A percentile compares a stretch with the other conserved stretches of the same genome.
phyloP scores from a whole-genome alignment of 2,113 vertebrate species.

The Sinosuthora webbiana region DNA sequence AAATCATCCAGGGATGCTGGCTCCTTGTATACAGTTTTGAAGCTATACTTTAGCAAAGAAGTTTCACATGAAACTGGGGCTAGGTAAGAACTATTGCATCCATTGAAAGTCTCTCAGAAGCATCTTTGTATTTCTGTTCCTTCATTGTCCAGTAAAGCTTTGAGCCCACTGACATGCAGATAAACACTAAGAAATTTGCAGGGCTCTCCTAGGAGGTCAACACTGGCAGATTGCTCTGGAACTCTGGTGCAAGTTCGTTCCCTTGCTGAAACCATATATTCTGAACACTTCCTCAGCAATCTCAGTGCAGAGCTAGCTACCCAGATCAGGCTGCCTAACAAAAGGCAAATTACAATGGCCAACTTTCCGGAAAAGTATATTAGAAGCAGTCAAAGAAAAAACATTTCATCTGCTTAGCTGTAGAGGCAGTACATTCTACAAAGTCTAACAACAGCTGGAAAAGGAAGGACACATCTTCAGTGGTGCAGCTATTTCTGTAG shows the following conservation, averaged over 20 bases:
- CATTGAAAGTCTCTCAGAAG: not conserved
- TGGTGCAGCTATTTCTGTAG: not conserved
- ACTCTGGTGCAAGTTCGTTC: not conserved
- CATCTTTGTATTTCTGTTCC: not conserved
- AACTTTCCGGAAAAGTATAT: not conserved
- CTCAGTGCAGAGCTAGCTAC: not conserved
- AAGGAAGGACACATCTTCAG: not conserved
- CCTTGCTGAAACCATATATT: accelerated
- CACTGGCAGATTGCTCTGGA: not conserved
- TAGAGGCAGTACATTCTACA: not conserved
- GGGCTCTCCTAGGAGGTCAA: not conserved
- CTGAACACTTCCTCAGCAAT: not conserved
- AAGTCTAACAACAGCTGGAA: not conserved
- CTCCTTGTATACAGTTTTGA: not conserved
- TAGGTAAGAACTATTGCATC: not conserved
- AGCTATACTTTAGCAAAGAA: not conserved
- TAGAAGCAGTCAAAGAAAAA: not conserved
- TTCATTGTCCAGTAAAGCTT: not conserved
- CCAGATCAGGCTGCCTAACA: not conserved
- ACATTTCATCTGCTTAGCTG: not conserved
- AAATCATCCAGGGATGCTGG: not conserved
- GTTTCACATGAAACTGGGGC: not conserved
- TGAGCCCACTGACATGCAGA: not conserved
- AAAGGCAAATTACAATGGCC: not conserved
- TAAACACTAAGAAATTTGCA: not conserved